Conservation (phyloP, 2,113 vertebrate species). For the Chlamydotis undulata region DNA sequence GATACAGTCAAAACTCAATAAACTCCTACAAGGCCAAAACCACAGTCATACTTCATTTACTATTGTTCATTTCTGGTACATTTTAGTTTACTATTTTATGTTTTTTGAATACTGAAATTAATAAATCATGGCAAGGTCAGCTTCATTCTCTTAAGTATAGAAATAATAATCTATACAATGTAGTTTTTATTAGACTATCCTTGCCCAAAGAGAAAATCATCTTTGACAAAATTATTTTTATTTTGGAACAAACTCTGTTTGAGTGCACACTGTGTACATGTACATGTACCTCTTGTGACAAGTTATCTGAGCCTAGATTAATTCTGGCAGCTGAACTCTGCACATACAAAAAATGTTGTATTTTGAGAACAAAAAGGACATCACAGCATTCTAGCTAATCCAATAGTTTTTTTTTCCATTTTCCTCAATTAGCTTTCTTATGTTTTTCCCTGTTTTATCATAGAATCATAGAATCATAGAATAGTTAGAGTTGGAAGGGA, state of each 20-base stretch:
- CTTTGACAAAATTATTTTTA: background rate
- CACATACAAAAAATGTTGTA: background rate
- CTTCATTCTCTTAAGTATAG: background rate
- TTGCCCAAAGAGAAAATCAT: background rate
- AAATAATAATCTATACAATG: background rate
- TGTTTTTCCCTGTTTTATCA: background rate
- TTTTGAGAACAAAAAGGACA: background rate
- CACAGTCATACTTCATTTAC: background rate
- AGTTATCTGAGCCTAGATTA: background rate
- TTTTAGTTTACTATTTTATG: background rate
- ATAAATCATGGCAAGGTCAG: background rate
- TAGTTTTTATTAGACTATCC: background rate
- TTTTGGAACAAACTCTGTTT: background rate
- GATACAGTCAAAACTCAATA: background rate
- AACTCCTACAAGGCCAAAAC: background rate
- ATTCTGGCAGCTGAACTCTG: background rate
- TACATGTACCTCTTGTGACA: background rate
- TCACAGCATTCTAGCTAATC: background rate
- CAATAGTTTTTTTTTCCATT: background rate
- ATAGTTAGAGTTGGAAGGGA: no score
- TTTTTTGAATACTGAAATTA: background rate
- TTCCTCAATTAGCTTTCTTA: background rate
- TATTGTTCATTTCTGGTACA: background rate
- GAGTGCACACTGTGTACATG: background rate
- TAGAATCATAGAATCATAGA: no score